These are phyloP conservation scores for Eupelmus urozonus DNA, from an alignment of 2,888 invertebrate species.

Conservation along the genomic window DNA sequence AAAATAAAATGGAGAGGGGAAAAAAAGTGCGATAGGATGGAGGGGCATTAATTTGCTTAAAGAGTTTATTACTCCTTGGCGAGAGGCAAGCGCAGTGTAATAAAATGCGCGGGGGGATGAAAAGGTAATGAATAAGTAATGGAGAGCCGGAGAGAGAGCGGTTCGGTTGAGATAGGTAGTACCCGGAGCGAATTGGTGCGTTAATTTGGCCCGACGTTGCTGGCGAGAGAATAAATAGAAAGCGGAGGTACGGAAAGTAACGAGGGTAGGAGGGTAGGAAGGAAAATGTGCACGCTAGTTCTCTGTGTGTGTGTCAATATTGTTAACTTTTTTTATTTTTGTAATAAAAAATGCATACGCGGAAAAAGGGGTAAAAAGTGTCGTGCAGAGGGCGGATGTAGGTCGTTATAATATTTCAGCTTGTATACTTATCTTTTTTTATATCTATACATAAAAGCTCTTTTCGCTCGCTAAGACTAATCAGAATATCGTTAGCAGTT, in stretches of 20 bases:
- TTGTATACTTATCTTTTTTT: not conserved
- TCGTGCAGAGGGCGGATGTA: too few relatives aligned
- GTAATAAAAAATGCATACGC: too few relatives aligned
- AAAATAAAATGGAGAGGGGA: not conserved
- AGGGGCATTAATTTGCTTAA: slow-evolving; percentile 50
- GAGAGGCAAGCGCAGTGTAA: not conserved
- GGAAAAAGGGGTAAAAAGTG: too few relatives aligned
- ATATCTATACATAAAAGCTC: not conserved
- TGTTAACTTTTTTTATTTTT: not conserved
- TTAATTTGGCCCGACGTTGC: too few relatives aligned
- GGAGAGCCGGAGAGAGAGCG: not conserved
- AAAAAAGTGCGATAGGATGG: too few relatives aligned
- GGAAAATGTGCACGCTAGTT: not conserved
- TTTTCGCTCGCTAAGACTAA: not conserved
- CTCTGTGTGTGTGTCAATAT: not conserved
- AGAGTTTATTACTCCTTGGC: slow-evolving; percentile 48
- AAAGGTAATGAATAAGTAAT: slow-evolving; percentile 26
- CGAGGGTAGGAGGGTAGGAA: not conserved
- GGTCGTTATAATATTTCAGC: too few relatives aligned
- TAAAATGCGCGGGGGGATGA: slow-evolving; percentile 20
- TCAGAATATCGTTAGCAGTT: too few relatives aligned
- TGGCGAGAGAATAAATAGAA: slow-evolving; percentile 6
- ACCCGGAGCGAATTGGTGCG: too few relatives aligned
- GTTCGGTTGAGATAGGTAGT: too few relatives aligned
- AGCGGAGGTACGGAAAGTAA: slow-evolving; percentile 15